Conservation (phyloP, 2,888 invertebrate genomes). For the Catocala nupta region DNA sequence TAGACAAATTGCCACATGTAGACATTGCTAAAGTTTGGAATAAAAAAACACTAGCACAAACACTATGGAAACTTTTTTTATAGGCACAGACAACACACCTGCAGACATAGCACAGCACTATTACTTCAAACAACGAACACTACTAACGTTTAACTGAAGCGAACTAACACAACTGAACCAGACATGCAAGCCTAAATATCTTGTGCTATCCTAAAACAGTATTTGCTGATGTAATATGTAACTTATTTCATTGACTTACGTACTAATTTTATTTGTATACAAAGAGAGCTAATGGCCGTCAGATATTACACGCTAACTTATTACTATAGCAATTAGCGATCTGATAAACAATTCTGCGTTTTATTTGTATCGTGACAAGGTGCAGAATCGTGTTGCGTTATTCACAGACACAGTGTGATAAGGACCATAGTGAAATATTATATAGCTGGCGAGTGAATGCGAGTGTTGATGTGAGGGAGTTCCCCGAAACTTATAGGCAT, state of each 20-base stretch:
- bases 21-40: not conserved
- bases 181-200: too few species aligned
- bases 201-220: too few species aligned
- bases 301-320: not conserved
- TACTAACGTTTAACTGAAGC: not conserved
- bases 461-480: conserved; percentile 25
- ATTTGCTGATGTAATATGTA: too few species aligned
- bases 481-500: conserved; percentile 24
- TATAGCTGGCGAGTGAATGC: not conserved
- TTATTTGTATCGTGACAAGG: conserved; percentile 14
- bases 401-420: too few species aligned
- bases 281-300: too few species aligned
- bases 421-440: too few species aligned
- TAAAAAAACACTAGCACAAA: conserved; percentile 9
- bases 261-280: conserved; percentile 3
- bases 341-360: not conserved
- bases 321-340: not conserved
- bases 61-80: conserved; percentile 4
- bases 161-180: too few species aligned
- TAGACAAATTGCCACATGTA: too few species aligned
- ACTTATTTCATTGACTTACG: not conserved
- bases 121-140: not conserved
- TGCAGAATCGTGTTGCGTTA: conserved; percentile 24
- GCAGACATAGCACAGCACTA: conserved; percentile 14
- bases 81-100: conserved; percentile 23